phyloP scores from a whole-genome alignment of 2,797 vertebrate species.

The Xyrichtys novacula region DNA sequence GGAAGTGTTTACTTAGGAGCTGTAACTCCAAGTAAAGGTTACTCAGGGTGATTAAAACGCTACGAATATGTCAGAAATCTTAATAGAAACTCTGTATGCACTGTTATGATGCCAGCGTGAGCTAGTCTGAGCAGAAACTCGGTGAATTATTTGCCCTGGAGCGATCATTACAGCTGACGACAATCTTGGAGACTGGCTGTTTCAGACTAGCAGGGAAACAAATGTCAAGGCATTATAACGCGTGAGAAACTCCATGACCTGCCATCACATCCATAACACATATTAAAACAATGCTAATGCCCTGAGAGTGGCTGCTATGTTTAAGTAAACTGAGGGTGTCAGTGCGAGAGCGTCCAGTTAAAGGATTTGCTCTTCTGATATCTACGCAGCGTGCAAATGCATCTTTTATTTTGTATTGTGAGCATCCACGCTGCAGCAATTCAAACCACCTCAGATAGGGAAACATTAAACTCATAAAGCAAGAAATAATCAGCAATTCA shows the following conservation, averaged over 20 bases:
- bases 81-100: constrained; percentile 41
- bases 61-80: constrained; percentile 44
- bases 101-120: constrained; percentile 17
- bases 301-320: not conserved
- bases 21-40: constrained; percentile 61
- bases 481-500: too few relatives aligned
- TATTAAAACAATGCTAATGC: not conserved
- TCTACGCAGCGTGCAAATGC: too few relatives aligned
- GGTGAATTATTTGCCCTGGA: constrained; percentile 32
- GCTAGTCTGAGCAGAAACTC: not conserved
- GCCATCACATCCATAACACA: not conserved
- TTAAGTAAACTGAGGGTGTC: not conserved
- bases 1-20: constrained; percentile 64
- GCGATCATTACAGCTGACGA: constrained; percentile 25
- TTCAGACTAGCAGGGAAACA: constrained; percentile 27
- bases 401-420: too few relatives aligned
- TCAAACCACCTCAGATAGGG: too few relatives aligned
- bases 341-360: not conserved
- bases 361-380: constrained; percentile 6
- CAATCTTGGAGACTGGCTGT: not conserved
- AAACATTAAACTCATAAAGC: too few relatives aligned
- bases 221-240: constrained; percentile 31
- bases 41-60: constrained; percentile 51
- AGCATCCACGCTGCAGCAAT: too few relatives aligned
- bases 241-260: constrained; percentile 10